Evolutionary conservation across 2,113 vertebrate species (phyloP), one percentile per base, ranked within the genome.

Genomic region (Corvus cornix): DNA sequence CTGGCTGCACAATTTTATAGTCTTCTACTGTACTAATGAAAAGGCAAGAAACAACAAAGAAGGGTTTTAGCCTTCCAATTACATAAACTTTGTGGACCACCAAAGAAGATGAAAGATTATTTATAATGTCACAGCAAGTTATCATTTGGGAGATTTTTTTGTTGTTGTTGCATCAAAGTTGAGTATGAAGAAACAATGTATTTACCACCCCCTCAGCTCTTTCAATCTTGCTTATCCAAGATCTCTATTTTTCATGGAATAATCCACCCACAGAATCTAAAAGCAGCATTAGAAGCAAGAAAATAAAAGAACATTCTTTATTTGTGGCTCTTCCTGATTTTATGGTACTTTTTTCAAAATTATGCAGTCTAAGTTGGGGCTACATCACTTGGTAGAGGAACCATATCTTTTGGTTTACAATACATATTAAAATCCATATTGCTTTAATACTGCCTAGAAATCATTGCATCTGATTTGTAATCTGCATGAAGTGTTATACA

Each of bases 41-140:
- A 97, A 53, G 8, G 56, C 92, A 98, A 96, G 89, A 95, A 97
- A 96, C 90, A 95, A 97, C 91, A 96, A 95, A 96, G 95, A 93
- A 55, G 86, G 41, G 74, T 91, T 98, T 97, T 90, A 97, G 94
- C 75, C 89, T 95, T 97, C 88, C 75, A 94, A 97, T 96, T 98
- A 97, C n/a, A 97, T 96, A 94, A 97, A 96, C 91, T 94, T 96
- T 68, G 75, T 43, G 94, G 98, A 97, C 97, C 97, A 98, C 97
- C 98, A 95, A 96, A 96, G 97, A 97, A 96, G 97, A 98, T 96
- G 90, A 97, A 97, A 97, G 96, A 97, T 96, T 95, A 96, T 96
- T 97, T 97, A 95, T 89, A 96, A 97, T 91, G 94, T 92, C 77
- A 87, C 89, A 96, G 96, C 63, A 68, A 97, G 96, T 97, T 97